Evolutionary conservation across 2,113 vertebrate species (phyloP), one percentile per base, ranked within the genome.

Genomic region (Pseudorhombus dupliciocellatus): DNA sequence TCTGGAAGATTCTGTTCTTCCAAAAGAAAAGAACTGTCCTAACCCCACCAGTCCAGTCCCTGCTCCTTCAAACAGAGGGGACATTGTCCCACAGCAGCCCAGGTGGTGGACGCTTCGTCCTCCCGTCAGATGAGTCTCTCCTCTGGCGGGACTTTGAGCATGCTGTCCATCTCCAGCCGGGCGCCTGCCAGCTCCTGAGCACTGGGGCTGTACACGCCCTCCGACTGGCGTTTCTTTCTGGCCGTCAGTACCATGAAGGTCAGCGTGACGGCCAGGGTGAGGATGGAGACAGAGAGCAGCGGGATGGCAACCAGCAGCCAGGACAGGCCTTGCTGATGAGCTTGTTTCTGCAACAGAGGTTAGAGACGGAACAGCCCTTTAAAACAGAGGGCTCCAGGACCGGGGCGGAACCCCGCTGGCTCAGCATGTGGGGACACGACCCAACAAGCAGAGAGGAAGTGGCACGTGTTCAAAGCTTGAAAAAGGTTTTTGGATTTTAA

Each of bases 81-180:
- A 63, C 25, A 24, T 56, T 40, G 5, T 66, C 18, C 37, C 8
- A 21, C 20, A 18, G 31, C 24, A 70, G n/a, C n/a, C 26, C 59
- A 59, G 44, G 15, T 44, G 1, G n/a, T n/a, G n/a, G n/a, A n/a
- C n/a, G n/a, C n/a, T n/a, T n/a, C n/a, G n/a, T n/a, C n/a, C n/a
- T 18, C 25, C 14, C 24, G 22, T 94, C 91, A 96, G 82, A 97
- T 97, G 53, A 97, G 86, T 34, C 97, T 94, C 81, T 99, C 97
- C 66, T 98, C 97, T 0, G 97, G 97, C 0, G 97, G 97, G 66
- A 98, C 95, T 87, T 99, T 99, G 54, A 98, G 94, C 78, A 99
- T 96, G 84, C 95, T 97, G 94, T 97, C 96, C 97, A 99, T 98
- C 91, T 98, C 97, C 87, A 99, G 73, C 31, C 96, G 95, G 2